Conservation (phyloP, 2,113 vertebrate genomes). For the Cromileptes altivelis region DNA sequence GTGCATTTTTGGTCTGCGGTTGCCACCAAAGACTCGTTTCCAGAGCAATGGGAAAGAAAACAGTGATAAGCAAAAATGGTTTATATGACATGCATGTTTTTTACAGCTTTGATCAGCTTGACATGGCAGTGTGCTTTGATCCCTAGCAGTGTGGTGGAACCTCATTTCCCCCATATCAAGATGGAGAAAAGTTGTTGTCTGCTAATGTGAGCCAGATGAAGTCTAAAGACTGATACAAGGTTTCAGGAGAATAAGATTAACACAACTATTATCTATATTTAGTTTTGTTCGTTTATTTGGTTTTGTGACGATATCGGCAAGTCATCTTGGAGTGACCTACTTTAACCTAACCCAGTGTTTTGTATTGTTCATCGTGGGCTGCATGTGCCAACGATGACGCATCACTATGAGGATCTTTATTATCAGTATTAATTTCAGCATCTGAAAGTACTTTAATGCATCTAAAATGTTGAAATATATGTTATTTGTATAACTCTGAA, state of each 20-base stretch:
- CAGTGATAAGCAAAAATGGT: slow-evolving; percentile 41
- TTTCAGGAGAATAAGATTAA: neutral
- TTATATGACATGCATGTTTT: slow-evolving; percentile 15
- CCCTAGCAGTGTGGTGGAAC: neutral
- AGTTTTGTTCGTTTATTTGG: neutral
- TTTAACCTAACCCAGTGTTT: neutral
- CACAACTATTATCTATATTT: neutral
- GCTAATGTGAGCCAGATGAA: slow-evolving; percentile 23
- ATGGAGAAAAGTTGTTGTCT: neutral
- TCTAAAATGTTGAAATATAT: neutral
- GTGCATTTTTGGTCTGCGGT: neutral
- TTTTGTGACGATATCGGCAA: neutral
- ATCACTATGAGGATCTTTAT: neutral
- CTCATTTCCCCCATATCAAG: neutral
- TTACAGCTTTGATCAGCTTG: slow-evolving; percentile 17
- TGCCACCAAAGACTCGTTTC: neutral
- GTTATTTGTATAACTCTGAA: neutral
- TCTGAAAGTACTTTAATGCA: neutral
- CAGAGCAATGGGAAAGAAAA: slow-evolving; percentile 16
- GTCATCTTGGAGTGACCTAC: neutral
- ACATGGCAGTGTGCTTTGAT: slow-evolving; percentile 5
- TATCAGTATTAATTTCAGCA: neutral
- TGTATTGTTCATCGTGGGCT: neutral
- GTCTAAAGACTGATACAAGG: neutral
- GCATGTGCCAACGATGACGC: neutral